These are phyloP conservation scores for Struthio camelus DNA, from an alignment of 2,113 vertebrate species.

Conservation along the genomic window DNA sequence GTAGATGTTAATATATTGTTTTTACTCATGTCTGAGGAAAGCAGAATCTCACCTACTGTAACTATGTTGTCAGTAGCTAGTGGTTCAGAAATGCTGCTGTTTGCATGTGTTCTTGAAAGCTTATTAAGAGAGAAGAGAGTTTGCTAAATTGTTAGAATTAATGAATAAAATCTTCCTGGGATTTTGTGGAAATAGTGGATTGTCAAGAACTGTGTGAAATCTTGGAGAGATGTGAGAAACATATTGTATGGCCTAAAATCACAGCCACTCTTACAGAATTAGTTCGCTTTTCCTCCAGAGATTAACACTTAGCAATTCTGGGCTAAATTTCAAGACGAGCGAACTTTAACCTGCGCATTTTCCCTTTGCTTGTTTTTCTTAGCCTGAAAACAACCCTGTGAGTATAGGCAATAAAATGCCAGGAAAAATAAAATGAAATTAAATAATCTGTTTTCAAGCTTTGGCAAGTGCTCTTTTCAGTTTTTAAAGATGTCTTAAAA, in stretches of 20 bases:
- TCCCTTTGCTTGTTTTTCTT: constrained; percentile 60
- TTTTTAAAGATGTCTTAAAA: constrained; percentile 43
- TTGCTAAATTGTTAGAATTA: neutral
- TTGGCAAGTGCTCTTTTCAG: constrained; percentile 13
- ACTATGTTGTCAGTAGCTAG: neutral
- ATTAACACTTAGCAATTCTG: constrained; percentile 68
- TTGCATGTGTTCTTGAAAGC: constrained; percentile 10
- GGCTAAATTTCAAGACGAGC: constrained; percentile 61
- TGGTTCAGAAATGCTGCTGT: constrained; percentile 4
- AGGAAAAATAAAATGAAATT: constrained; percentile 50
- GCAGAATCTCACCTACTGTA: neutral
- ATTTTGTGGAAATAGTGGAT: constrained; percentile 6
- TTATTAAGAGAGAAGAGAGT: neutral
- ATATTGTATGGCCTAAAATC: constrained; percentile 24
- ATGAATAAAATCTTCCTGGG: constrained; percentile 37
- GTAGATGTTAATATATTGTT: neutral
- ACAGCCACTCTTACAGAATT: constrained; percentile 51
- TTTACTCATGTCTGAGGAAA: neutral
- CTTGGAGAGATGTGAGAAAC: constrained; percentile 26
- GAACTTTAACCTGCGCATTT: constrained; percentile 50
- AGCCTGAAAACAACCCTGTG: constrained; percentile 37
- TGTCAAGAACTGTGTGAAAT: constrained; percentile 24
- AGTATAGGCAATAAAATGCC: constrained; percentile 47
- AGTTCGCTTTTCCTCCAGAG: constrained; percentile 68
- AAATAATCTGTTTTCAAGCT: constrained; percentile 51